phyloP scores from a whole-genome alignment of 2,888 invertebrate genomes.

The Drosophila paracracens region DNA sequence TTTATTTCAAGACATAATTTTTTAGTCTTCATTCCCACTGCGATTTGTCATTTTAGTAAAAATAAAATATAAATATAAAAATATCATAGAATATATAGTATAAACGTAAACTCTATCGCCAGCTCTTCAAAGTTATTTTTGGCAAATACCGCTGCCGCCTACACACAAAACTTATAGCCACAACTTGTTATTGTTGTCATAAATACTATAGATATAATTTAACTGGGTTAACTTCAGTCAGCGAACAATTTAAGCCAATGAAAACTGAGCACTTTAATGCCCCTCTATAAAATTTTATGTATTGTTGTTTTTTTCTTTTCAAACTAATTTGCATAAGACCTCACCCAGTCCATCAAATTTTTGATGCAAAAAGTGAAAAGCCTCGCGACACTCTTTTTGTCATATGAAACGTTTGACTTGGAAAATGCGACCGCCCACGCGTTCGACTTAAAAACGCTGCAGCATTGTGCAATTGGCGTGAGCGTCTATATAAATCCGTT shows the following conservation, averaged over 20 bases:
- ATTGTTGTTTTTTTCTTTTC: conserved; percentile 20
- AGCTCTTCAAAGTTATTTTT: conserved; percentile 33
- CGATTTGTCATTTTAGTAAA: not conserved
- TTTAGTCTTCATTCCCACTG: not conserved
- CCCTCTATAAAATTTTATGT: conserved; percentile 46
- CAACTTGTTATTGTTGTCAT: conserved; percentile 44
- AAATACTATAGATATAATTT: conserved; percentile 57
- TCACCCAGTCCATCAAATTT: conserved; percentile 37
- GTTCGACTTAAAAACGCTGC: conserved; percentile 7
- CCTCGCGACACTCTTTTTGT: conserved; percentile 47
- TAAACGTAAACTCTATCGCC: conserved; percentile 30
- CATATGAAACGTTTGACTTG: conserved; percentile 10
- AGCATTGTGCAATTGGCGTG: conserved; percentile 77
- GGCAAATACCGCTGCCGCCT: conserved; percentile 42
- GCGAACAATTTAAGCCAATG: conserved; percentile 42
- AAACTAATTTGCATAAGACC: conserved; percentile 61
- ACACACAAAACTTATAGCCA: conserved; percentile 21
- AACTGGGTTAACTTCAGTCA: conserved; percentile 63
- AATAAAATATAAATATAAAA: not conserved
- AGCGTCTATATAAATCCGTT: conserved; percentile 77
- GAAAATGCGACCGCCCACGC: conserved; percentile 40
- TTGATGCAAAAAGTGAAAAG: conserved; percentile 49
- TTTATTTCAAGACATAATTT: not conserved
- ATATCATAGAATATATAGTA: conserved; percentile 8
- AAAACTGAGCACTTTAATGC: conserved; percentile 24